Conservation (phyloP, 1,140 invertebrate species). For the Diachasmimorpha longicaudata region DNA sequence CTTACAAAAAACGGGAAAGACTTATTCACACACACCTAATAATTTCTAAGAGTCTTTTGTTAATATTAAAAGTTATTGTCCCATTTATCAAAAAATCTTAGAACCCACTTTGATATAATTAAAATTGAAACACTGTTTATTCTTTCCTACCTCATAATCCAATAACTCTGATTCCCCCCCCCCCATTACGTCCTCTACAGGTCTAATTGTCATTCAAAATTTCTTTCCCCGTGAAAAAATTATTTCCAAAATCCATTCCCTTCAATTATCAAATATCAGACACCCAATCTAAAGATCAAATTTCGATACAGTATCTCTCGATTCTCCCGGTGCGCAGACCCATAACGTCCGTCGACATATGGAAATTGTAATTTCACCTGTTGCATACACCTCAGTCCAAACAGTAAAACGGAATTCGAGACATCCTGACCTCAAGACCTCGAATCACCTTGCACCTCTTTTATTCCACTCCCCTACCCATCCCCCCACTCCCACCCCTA, state of each 20-base stretch:
- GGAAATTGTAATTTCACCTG: background rate
- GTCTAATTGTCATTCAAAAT: too few relatives aligned
- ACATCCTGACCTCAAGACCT: slow-evolving; percentile 14
- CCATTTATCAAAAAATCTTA: too few relatives aligned
- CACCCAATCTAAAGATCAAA: background rate
- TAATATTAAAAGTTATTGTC: too few relatives aligned
- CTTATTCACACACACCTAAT: too few relatives aligned
- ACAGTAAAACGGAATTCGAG: slow-evolving; percentile 2
- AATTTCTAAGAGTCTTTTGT: too few relatives aligned
- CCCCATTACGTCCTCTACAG: too few relatives aligned
- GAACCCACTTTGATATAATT: too few relatives aligned
- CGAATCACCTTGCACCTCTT: slow-evolving; percentile 9
- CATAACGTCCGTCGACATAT: background rate
- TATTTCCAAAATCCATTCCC: background rate
- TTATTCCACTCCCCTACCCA: background rate
- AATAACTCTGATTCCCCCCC: too few relatives aligned
- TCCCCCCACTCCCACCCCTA: background rate
- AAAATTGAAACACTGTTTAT: too few relatives aligned
- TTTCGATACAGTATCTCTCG: background rate
- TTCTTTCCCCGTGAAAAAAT: too few relatives aligned
- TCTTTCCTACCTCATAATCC: too few relatives aligned
- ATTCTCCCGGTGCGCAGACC: background rate
- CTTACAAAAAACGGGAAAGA: too few relatives aligned
- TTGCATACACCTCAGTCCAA: background rate
- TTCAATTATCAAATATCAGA: background rate